Percentiles rank a stretch among this genome's conserved stretches.
Conservation (phyloP, 2,888 invertebrate genomes). For the Suillia variegata region DNA sequence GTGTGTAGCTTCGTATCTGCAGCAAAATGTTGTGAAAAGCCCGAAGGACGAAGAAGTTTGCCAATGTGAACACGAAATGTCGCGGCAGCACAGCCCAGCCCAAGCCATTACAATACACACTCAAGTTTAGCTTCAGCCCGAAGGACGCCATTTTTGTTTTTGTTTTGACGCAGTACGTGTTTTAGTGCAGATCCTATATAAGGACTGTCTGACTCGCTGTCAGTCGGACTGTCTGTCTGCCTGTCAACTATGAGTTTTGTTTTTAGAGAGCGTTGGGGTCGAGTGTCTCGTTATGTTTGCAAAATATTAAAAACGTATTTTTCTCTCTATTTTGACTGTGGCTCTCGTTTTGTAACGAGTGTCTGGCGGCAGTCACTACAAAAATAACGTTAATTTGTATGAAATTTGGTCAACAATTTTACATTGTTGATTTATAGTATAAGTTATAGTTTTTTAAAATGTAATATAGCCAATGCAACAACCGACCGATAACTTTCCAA, state of each 20-base stretch:
- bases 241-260: background rate
- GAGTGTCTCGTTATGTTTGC: conserved; percentile 9
- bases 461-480: too few relatives aligned
- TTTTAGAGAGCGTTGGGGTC: background rate
- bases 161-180: conserved; percentile 1
- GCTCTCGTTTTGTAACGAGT: too few relatives aligned
- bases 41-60: background rate
- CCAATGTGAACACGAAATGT: too few relatives aligned
- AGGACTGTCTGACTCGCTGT: background rate
- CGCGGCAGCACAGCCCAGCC: background rate
- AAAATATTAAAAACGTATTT: conserved; percentile 14
- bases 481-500: too few relatives aligned
- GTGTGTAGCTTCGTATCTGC: background rate
- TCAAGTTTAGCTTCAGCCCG: background rate
- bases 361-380: background rate
- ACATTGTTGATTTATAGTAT: too few relatives aligned
- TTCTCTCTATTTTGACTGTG: background rate
- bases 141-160: background rate
- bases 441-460: too few relatives aligned
- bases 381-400: too few relatives aligned
- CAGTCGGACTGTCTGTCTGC: background rate
- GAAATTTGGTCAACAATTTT: too few relatives aligned
- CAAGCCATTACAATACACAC: background rate
- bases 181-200: background rate
- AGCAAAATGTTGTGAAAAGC: background rate